phyloP scores from a whole-genome alignment of 1,140 invertebrate genomes.

The Sitobion miscanthi region DNA sequence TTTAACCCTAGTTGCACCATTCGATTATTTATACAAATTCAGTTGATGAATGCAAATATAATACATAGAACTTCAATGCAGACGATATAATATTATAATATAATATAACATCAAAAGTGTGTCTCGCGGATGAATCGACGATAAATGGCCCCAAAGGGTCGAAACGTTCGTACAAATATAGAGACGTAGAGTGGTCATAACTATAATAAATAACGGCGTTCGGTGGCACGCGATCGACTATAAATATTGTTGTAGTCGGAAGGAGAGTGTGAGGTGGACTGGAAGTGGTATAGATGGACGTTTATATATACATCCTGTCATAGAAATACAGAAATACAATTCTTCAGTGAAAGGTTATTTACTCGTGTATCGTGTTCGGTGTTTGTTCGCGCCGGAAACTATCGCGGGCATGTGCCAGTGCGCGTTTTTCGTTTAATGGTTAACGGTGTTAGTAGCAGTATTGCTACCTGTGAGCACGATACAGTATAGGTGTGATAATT shows the following conservation, averaged over 20 bases:
- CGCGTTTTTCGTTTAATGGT: slow-evolving; percentile 22
- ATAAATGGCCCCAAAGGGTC: slow-evolving; percentile 1
- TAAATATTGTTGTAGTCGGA: slow-evolving; percentile 16
- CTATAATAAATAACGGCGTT: neutral
- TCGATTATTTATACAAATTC: neutral
- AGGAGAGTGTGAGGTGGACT: slow-evolving; percentile 19
- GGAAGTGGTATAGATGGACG: slow-evolving; percentile 23
- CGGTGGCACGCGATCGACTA: slow-evolving; percentile 13
- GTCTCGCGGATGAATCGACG: neutral
- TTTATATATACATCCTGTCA: slow-evolving; percentile 5
- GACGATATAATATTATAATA: neutral
- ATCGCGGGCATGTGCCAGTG: slow-evolving; percentile 37
- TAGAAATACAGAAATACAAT: neutral
- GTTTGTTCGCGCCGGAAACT: slow-evolving; percentile 44
- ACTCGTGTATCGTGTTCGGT: slow-evolving; percentile 50
- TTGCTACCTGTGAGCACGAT: neutral
- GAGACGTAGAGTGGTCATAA: neutral
- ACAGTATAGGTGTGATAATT: neutral
- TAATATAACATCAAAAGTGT: neutral
- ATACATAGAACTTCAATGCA: neutral
- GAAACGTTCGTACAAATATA: neutral
- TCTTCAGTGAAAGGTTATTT: slow-evolving; percentile 54
- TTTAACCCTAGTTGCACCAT: neutral
- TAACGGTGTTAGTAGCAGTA: neutral
- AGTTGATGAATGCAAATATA: neutral